phyloP scores from a whole-genome alignment of 1,140 invertebrate species.

The Apis cerana region DNA sequence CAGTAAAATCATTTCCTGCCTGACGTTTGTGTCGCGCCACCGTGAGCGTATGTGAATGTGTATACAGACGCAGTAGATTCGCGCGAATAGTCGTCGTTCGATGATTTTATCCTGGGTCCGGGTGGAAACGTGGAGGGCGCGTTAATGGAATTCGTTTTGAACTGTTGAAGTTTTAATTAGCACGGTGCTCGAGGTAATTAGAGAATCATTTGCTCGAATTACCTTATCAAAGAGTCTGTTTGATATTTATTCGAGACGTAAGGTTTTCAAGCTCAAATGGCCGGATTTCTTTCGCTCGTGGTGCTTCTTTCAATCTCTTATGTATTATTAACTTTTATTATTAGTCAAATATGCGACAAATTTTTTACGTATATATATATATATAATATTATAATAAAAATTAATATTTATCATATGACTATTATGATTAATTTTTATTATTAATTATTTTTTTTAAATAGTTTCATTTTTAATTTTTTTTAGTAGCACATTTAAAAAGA shows the following conservation, averaged over 20 bases:
- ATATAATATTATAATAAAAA: too few relatives aligned
- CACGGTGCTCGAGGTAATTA: background rate
- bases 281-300: background rate
- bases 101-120: constrained; percentile 10
- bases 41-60: background rate
- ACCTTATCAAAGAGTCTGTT: background rate
- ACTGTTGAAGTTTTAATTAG: constrained; percentile 28
- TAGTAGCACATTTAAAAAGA: too few relatives aligned
- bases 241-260: background rate
- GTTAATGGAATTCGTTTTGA: constrained; percentile 20
- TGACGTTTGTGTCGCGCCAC: background rate
- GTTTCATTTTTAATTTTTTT: too few relatives aligned
- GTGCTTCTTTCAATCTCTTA: background rate
- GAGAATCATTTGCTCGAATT: constrained; percentile 23
- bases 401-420: too few relatives aligned
- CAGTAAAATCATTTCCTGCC: constrained; percentile 8
- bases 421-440: too few relatives aligned
- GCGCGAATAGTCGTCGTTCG: background rate
- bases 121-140: background rate
- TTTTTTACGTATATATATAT: too few relatives aligned
- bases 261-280: background rate
- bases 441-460: too few relatives aligned
- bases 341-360: too few relatives aligned
- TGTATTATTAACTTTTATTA: background rate
- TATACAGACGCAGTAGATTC: background rate